Conservation (phyloP, 2,113 vertebrate genomes). For the Mus pahari region DNA sequence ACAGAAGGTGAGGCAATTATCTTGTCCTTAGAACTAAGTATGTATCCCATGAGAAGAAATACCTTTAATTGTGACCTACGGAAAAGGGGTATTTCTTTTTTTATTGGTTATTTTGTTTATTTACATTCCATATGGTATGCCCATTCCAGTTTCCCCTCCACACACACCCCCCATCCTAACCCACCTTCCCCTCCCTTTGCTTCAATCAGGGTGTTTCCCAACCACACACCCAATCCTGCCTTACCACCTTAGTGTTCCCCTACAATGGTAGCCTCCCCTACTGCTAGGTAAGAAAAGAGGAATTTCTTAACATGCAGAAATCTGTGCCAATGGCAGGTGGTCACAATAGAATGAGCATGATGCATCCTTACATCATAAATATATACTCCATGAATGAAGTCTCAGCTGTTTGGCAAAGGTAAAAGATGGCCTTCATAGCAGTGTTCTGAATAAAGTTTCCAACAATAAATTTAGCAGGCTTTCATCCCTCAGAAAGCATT, state of each 20-base stretch:
- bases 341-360: background rate
- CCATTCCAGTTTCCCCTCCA: too few relatives aligned
- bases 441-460: background rate
- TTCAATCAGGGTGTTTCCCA: too few relatives aligned
- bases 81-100: background rate
- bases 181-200: too few relatives aligned
- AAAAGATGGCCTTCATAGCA: background rate
- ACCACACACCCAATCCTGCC: too few relatives aligned
- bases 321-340: background rate
- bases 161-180: too few relatives aligned
- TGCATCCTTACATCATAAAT: background rate
- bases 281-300: too few relatives aligned
- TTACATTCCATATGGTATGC: too few relatives aligned
- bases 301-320: background rate
- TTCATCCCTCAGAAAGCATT: background rate
- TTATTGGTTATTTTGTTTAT: too few relatives aligned
- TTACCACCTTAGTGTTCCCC: too few relatives aligned
- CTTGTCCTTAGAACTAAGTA: background rate
- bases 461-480: background rate
- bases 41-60: background rate
- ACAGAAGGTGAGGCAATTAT: background rate
- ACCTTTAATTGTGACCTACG: background rate
- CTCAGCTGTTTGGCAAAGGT: background rate
- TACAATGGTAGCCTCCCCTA: too few relatives aligned
- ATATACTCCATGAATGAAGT: background rate